Evolutionary conservation across 2,888 invertebrate species (phyloP).

Genomic region (Tanytarsus gracilentus): DNA sequence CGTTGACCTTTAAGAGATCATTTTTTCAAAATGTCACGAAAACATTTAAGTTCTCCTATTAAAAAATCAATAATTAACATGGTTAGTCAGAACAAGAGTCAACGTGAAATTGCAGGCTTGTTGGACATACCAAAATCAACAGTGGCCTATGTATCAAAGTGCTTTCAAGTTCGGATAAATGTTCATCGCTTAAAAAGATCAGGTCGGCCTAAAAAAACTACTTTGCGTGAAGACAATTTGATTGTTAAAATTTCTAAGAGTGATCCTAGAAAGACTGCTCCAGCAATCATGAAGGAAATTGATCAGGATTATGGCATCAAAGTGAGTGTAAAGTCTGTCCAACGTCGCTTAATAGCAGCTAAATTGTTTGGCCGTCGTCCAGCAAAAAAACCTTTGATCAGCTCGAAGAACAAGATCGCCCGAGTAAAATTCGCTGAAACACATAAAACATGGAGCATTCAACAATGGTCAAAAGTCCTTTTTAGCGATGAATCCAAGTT

Average conservation of each 20-base stretch:
- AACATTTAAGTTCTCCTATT: no score
- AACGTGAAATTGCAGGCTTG: not conserved
- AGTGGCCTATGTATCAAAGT: not conserved
- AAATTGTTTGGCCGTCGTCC: constrained; percentile 1
- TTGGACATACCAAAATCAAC: not conserved
- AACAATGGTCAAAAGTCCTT: constrained; percentile 22
- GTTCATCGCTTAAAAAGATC: not conserved
- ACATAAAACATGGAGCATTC: constrained; percentile 5
- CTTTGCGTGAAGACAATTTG: not conserved
- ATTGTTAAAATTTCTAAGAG: not conserved
- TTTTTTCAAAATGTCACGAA: no score
- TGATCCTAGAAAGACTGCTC: not conserved
- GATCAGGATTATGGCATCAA: not conserved
- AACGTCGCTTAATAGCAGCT: not conserved
- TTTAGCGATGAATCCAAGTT: constrained; percentile 29
- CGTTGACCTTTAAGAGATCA: no score
- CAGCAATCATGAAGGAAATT: not conserved
- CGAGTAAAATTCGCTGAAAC: constrained; percentile 26
- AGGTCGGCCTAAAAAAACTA: not conserved
- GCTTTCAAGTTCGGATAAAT: not conserved
- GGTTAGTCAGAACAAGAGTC: not conserved
- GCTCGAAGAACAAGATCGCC: not conserved
- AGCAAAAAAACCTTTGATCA: constrained; percentile 19
- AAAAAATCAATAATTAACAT: no score
- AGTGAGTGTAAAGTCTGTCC: not conserved